Conservation (phyloP, 2,888 invertebrate genomes). For the Cryptus armator region DNA sequence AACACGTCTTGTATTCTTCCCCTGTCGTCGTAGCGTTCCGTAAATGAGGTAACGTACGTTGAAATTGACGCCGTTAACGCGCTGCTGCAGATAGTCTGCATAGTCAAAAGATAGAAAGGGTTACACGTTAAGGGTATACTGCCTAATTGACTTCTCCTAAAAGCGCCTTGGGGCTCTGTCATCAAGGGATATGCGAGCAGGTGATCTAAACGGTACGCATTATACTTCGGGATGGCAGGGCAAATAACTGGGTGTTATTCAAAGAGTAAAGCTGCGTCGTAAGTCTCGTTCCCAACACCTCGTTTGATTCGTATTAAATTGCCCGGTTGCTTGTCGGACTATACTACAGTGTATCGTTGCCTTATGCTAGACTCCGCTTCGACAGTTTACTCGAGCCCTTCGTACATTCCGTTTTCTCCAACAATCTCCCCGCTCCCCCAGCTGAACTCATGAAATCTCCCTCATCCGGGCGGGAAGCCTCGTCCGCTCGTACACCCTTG, state of each 20-base stretch:
- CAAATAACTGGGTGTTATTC: conserved; percentile 74
- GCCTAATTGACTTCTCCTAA: not conserved
- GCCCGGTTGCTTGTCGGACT: conserved; percentile 54
- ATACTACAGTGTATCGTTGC: not conserved
- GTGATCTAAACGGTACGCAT: conserved; percentile 67
- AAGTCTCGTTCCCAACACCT: conserved; percentile 73
- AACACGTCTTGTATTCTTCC: conserved; percentile 10
- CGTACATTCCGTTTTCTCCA: not conserved
- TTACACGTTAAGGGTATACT: not conserved
- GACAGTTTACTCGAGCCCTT: conserved; percentile 12
- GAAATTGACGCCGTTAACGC: not conserved
- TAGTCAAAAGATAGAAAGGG: not conserved
- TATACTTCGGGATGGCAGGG: conserved; percentile 70
- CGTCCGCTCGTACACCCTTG: conserved; percentile 8
- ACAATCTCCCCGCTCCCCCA: not conserved
- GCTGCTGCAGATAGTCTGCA: not conserved
- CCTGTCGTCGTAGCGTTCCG: not conserved
- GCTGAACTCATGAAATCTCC: conserved; percentile 12
- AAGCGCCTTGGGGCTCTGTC: not conserved
- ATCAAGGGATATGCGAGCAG: conserved; percentile 12
- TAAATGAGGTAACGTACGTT: not conserved
- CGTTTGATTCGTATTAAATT: conserved; percentile 77
- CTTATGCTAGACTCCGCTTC: not conserved
- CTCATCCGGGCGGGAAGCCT: conserved; percentile 23
- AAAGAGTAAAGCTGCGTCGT: conserved; percentile 47